A percentile compares a stretch with the other conserved stretches of the same genome.
These are phyloP conservation scores for Anhinga anhinga DNA, from an alignment of 2,113 vertebrate genomes.

Conservation along the genomic window DNA sequence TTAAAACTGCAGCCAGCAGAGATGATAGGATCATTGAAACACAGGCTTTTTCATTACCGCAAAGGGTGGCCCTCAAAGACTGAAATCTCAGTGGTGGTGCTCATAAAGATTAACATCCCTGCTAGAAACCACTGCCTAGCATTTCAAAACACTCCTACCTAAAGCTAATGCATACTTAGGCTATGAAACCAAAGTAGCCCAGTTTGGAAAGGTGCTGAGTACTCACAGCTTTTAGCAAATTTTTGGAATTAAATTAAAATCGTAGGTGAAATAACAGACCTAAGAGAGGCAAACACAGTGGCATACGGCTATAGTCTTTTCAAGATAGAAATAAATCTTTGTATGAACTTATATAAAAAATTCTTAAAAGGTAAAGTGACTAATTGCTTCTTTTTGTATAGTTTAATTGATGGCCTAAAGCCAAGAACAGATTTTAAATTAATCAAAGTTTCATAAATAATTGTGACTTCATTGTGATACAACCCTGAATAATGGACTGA, in stretches of 20 bases:
- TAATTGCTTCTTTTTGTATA: background rate
- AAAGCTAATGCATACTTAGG: background rate
- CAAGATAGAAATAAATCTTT: background rate
- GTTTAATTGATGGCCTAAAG: conserved; percentile 1
- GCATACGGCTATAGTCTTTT: background rate
- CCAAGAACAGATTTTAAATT: conserved; percentile 1
- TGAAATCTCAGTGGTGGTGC: background rate
- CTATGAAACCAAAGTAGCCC: background rate
- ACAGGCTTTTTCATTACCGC: background rate
- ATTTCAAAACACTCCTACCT: background rate
- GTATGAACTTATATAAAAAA: background rate
- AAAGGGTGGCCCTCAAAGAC: conserved; percentile 2
- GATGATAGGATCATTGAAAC: conserved; percentile 1
- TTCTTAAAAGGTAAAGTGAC: background rate
- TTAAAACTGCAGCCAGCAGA: background rate
- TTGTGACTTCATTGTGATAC: background rate
- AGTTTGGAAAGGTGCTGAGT: background rate
- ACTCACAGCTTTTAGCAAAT: background rate
- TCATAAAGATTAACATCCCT: background rate
- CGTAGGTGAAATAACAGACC: background rate
- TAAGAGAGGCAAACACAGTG: background rate
- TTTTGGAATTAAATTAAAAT: background rate
- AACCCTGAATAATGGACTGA: conserved; percentile 14
- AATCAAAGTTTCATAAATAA: conserved; percentile 40
- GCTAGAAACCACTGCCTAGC: conserved; percentile 6